Conservation (phyloP, 2,797 vertebrate genomes). For the Gambusia yucatana region DNA sequence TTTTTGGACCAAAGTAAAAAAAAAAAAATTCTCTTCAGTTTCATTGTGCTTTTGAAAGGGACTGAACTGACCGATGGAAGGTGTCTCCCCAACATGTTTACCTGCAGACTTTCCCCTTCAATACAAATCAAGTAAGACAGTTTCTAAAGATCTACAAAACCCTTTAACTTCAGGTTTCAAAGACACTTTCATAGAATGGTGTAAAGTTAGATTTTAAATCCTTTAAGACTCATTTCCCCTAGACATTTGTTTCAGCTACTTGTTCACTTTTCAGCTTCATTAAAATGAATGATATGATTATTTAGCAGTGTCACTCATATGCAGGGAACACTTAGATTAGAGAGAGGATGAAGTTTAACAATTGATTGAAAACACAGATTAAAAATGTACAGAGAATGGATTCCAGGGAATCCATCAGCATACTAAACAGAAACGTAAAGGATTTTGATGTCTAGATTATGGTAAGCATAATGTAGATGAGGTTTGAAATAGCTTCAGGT, state of each 20-base stretch:
- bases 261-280: not conserved
- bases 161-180: not conserved
- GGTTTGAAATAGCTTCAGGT: not conserved
- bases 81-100: not conserved
- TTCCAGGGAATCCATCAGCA: not conserved
- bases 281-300: not conserved
- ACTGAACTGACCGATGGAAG: not conserved
- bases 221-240: not conserved
- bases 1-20: not conserved
- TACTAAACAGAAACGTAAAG: not conserved
- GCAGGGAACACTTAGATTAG: not conserved
- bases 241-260: not conserved
- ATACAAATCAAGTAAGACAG: not conserved
- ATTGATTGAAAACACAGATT: not conserved
- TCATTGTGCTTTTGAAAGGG: not conserved
- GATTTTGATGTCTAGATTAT: too few relatives aligned
- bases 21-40: not conserved
- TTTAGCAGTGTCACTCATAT: not conserved
- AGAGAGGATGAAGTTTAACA: not conserved
- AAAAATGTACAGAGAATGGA: not conserved
- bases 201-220: not conserved
- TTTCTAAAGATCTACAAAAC: not conserved
- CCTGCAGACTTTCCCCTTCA: not conserved
- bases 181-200: not conserved
- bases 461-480: not conserved